Base-by-base conservation (phyloP, 1,140 invertebrate genomes). In the Akabosia matsudoensis region DNA sequence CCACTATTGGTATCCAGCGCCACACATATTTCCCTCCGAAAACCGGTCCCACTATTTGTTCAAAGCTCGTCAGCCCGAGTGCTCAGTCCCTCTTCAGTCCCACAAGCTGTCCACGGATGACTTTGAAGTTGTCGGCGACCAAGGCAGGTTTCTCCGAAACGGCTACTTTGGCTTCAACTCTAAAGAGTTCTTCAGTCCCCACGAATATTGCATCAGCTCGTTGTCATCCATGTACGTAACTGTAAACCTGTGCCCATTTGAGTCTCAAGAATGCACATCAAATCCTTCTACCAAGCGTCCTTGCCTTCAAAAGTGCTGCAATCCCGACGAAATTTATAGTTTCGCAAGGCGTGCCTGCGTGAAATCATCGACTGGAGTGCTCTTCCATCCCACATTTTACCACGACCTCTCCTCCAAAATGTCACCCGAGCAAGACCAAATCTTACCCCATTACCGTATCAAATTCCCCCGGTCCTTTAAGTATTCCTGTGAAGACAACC, bases 201-300 rank as follows among this genome's bases (percentile, higher is more conserved):
- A 61, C 4, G 76, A 77, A 33, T 77, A 77, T 70, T 77, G 76
- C 37, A 77, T 77, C 14, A 77, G 72, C 37, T 18, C 37, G 76
- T 74, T 30, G 26, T 51, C 45, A 34, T 77, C n/a, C 70, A 77
- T 26, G 56, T 77, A 14, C 2, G 51, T 10, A 34, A 34, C n/a
- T 77, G 76, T 31, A n/a, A n/a, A n/a, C n/a, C n/a, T n/a, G n/a
- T n/a, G n/a, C n/a, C n/a, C n/a, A n/a, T n/a, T n/a, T n/a, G 52
- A 64, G 1, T 67, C 61, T 22, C 70, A 61, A 24, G 72, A 77
- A 18, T 76, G 70, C 26, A 73, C 75, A 4, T n/a, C n/a, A n/a
- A n/a, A n/a, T 61, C 54, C 37, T 45, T 56, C 54, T 22, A 24
- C 54, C 3, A 10, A 16, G 26, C 24, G 33, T n/a, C 71, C 72